These are phyloP conservation scores for Beris chalybata DNA, from an alignment of 2,888 invertebrate species.

Conservation along the genomic window DNA sequence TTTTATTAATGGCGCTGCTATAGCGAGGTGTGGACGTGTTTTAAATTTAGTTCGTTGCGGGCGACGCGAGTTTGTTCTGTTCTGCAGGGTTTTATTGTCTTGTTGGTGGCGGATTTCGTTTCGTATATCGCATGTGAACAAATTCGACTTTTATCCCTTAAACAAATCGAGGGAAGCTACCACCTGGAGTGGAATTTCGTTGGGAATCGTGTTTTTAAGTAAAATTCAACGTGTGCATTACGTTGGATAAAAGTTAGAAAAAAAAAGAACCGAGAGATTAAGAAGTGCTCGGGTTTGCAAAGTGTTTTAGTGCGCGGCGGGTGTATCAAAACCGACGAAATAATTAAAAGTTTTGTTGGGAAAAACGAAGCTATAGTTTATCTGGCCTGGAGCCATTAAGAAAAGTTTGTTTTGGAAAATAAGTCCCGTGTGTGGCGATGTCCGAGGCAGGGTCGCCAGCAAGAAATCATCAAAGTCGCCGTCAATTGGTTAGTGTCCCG, in stretches of 20 bases:
- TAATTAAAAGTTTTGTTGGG: not conserved
- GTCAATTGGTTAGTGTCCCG: slow-evolving; percentile 54
- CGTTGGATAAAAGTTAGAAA: too few species aligned
- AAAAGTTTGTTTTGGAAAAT: not conserved
- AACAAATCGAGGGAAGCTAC: too few species aligned
- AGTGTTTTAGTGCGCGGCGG: slow-evolving; percentile 20
- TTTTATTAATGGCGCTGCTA: slow-evolving; percentile 48
- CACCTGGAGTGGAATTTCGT: too few species aligned
- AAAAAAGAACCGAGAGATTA: not conserved
- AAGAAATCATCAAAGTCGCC: slow-evolving; percentile 47
- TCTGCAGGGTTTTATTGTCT: too few species aligned
- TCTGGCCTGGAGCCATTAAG: not conserved
- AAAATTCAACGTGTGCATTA: slow-evolving; percentile 12
- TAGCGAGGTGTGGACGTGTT: slow-evolving; percentile 48
- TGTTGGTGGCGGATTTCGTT: too few species aligned
- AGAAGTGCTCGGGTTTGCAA: not conserved
- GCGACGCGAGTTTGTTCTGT: too few species aligned
- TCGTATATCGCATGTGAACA: too few species aligned
- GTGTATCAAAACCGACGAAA: too few species aligned
- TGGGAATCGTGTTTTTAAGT: not conserved
- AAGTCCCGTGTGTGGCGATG: slow-evolving; percentile 42
- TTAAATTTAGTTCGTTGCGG: slow-evolving; percentile 1
- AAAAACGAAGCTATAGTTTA: slow-evolving; percentile 11
- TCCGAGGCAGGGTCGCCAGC: slow-evolving; percentile 54
- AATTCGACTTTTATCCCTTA: too few species aligned